Percentiles rank a stretch among this genome's conserved stretches.
phyloP scores from a whole-genome alignment of 2,113 vertebrate genomes.

The Cacatua alba region DNA sequence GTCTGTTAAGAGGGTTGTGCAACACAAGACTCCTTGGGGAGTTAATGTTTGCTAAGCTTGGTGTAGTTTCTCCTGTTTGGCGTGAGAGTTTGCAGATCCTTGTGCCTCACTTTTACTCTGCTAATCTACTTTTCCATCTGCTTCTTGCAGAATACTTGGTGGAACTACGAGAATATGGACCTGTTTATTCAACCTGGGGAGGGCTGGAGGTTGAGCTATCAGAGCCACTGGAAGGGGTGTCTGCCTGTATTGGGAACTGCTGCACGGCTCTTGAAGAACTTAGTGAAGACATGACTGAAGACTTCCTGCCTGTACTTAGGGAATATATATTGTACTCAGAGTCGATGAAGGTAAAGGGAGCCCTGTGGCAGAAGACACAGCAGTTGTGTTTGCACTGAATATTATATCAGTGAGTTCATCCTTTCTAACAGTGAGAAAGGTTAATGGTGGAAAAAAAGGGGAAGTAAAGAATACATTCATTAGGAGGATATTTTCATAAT shows the following conservation, averaged over 20 bases:
- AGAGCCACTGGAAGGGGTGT: slow-evolving; percentile 89
- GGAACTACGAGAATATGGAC: slow-evolving; percentile 91
- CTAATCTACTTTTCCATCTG: neutral
- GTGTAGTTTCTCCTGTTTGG: neutral
- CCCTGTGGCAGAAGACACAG: neutral
- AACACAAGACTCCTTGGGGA: neutral
- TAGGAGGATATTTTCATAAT: neutral
- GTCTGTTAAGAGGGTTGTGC: neutral
- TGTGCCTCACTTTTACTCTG: neutral
- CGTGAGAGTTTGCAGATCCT: neutral
- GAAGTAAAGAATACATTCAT: neutral
- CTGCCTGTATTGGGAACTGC: slow-evolving; percentile 86
- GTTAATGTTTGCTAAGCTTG: neutral
- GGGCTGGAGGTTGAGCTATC: slow-evolving; percentile 83
- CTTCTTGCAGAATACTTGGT: slow-evolving; percentile 86
- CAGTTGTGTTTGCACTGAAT: neutral
- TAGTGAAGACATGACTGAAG: slow-evolving; percentile 91
- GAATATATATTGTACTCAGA: slow-evolving; percentile 95
- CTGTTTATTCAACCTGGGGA: slow-evolving; percentile 92
- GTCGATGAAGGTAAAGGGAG: slow-evolving; percentile 90
- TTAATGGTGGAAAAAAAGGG: neutral
- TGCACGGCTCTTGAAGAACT: slow-evolving; percentile 88
- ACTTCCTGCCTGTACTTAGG: slow-evolving; percentile 92
- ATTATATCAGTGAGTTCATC: rapidly evolving
- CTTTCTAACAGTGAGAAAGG: neutral